Conservation (phyloP, 37 sponge, comb jelly and placozoan genomes). For the Agelas oroides region DNA sequence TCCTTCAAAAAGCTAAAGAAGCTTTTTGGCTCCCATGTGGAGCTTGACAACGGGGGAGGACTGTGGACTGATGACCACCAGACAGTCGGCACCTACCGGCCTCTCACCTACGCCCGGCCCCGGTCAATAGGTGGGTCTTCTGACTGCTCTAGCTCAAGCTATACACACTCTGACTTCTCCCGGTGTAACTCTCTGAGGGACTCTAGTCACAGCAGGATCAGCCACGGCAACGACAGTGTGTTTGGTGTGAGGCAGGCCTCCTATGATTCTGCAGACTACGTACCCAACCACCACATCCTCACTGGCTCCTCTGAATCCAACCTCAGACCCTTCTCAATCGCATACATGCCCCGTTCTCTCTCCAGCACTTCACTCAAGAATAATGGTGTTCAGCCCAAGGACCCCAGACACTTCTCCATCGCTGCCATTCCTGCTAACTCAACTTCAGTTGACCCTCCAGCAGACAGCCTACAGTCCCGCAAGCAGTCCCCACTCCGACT, state of each 20-base stretch:
- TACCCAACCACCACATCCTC: slow-evolving; percentile 17
- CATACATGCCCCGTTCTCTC: slow-evolving; percentile 43
- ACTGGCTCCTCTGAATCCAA: slow-evolving; percentile 48
- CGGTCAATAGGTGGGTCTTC: slow-evolving; percentile 69
- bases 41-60: slow-evolving; percentile 42
- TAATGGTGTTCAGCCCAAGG: slow-evolving; percentile 34
- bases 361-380: slow-evolving; percentile 59
- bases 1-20: slow-evolving; percentile 36
- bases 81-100: slow-evolving; percentile 37
- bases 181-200: slow-evolving; percentile 61
- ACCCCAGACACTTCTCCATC: slow-evolving; percentile 51
- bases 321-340: slow-evolving; percentile 28
- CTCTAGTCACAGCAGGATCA: slow-evolving; percentile 52
- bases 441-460: neutral
- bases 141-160: slow-evolving; percentile 61
- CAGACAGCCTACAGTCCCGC: neutral
- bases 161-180: slow-evolving; percentile 42
- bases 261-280: slow-evolving; percentile 50
- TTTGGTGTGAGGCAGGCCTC: slow-evolving; percentile 41
- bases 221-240: slow-evolving; percentile 22
- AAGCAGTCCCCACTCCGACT: neutral
- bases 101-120: slow-evolving; percentile 33
- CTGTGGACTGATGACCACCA: neutral
- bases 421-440: slow-evolving; percentile 18
- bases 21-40: slow-evolving; percentile 53